Percentiles rank a stretch among this genome's conserved stretches.
Evolutionary conservation across 2,113 vertebrate species (phyloP).

Genomic region (Coptodon bakossiorum): DNA sequence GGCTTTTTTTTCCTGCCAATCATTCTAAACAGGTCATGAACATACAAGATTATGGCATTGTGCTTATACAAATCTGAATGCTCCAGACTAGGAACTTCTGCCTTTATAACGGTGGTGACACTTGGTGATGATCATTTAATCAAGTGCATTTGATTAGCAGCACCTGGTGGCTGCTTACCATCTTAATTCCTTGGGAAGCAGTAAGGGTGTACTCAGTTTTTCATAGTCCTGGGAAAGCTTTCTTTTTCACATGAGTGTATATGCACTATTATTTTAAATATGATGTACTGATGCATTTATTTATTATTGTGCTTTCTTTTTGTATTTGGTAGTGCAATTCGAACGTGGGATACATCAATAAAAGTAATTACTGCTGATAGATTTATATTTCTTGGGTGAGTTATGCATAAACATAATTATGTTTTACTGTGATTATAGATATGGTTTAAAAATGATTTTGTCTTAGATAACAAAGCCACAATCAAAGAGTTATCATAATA

Average conservation of each 20-base stretch:
- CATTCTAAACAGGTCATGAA: neutral
- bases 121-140: neutral
- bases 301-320: neutral
- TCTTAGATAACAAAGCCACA: neutral
- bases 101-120: neutral
- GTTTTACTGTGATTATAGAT: neutral
- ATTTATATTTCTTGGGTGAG: neutral
- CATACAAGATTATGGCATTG: accelerated
- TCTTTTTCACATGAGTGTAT: neutral
- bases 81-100: neutral
- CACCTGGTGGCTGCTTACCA: accelerated
- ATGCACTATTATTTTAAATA: neutral
- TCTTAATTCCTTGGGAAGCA: neutral
- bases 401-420: neutral
- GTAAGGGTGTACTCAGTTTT: neutral
- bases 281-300: neutral
- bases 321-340: neutral
- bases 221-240: neutral
- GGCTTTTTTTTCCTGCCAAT: neutral
- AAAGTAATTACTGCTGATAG: neutral
- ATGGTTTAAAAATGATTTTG: neutral
- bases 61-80: neutral
- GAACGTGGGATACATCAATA: neutral
- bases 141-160: neutral
- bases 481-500: neutral